These are phyloP conservation scores for Thecocarcelia acutangulata DNA, from an alignment of 2,888 invertebrate genomes.

Conservation along the genomic window DNA sequence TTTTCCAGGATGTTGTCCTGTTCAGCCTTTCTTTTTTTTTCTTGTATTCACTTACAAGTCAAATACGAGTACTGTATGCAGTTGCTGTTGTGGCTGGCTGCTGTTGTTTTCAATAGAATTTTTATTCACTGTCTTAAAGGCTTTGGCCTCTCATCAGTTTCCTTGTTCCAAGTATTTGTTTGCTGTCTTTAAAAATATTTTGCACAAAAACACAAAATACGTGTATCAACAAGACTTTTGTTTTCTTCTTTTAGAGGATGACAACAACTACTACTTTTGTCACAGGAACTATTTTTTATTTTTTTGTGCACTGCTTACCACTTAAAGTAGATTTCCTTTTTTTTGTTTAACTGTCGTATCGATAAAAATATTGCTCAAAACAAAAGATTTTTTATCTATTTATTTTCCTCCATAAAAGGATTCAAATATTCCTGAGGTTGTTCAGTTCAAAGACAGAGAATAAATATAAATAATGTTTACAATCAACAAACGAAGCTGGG, in stretches of 20 bases:
- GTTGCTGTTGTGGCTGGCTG: conserved; percentile 1
- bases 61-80: background rate
- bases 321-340: conserved; percentile 24
- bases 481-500: conserved; percentile 25
- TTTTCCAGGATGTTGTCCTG: conserved; percentile 55
- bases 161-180: conserved; percentile 45
- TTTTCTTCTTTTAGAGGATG: conserved; percentile 29
- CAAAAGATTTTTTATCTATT: conserved; percentile 41
- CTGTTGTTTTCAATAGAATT: conserved; percentile 43
- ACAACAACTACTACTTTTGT: conserved; percentile 41
- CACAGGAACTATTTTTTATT: background rate
- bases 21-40: conserved; percentile 22
- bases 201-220: conserved; percentile 10
- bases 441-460: conserved; percentile 51
- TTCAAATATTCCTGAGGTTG: conserved; percentile 55
- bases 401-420: conserved; percentile 39
- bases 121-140: conserved; percentile 22
- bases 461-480: conserved; percentile 56
- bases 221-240: conserved; percentile 41
- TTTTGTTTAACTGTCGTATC: conserved; percentile 37
- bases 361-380: conserved; percentile 56
- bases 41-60: conserved; percentile 5
- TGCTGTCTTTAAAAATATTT: conserved; percentile 45
- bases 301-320: conserved; percentile 16
- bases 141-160: conserved; percentile 34